Conservation (phyloP, 2,797 vertebrate genomes). For the Harpagifer antarcticus region DNA sequence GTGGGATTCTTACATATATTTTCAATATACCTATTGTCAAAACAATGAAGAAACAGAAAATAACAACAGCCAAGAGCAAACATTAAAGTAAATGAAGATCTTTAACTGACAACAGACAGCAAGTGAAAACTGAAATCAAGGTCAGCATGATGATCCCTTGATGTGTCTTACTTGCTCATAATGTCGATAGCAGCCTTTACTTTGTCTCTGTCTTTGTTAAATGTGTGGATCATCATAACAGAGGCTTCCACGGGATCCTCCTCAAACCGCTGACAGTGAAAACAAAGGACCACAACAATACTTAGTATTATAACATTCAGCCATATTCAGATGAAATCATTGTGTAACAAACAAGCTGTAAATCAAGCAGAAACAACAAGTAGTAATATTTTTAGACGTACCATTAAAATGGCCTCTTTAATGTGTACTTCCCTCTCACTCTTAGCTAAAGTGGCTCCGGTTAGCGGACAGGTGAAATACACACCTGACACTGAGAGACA, state of each 20-base stretch:
- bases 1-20: slow-evolving; percentile 94
- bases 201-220: slow-evolving; percentile 93
- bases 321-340: not conserved
- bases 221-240: slow-evolving; percentile 97
- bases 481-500: slow-evolving; percentile 88
- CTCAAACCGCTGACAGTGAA: slow-evolving; percentile 85
- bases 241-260: slow-evolving; percentile 91
- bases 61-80: too few relatives aligned
- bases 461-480: slow-evolving; percentile 94
- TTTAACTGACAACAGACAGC: not conserved
- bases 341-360: not conserved
- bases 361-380: not conserved
- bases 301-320: not conserved
- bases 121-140: not conserved
- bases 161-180: slow-evolving; percentile 90
- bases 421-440: slow-evolving; percentile 88
- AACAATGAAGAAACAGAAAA: slow-evolving; percentile 1
- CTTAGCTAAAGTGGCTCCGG: slow-evolving; percentile 86
- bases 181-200: slow-evolving; percentile 92
- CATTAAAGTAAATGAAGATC: too few relatives aligned
- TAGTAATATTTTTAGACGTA: slow-evolving; percentile 64
- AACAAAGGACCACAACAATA: slow-evolving; percentile 22
- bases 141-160: not conserved
- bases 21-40: slow-evolving; percentile 89
- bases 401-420: slow-evolving; percentile 91